Evolutionary conservation across 2,888 invertebrate species (phyloP).

Genomic region (Caenorhabditis sp.): DNA sequence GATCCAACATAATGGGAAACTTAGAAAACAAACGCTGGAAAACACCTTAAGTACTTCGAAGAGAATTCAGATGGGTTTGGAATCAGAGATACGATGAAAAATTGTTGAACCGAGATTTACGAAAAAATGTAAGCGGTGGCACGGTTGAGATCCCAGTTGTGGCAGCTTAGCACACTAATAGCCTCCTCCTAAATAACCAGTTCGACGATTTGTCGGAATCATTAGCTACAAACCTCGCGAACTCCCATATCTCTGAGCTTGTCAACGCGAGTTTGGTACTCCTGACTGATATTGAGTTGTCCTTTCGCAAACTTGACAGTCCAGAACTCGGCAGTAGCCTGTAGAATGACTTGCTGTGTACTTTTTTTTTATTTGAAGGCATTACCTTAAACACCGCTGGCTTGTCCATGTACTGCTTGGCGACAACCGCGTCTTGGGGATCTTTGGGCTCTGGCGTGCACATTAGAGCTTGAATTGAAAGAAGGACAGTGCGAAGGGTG

Average conservation of each 20-base stretch:
- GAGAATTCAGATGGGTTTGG: neutral
- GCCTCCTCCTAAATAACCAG: conserved; percentile 70
- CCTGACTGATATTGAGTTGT: conserved; percentile 84
- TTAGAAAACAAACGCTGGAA: neutral
- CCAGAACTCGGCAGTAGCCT: conserved; percentile 94
- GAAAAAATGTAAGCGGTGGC: conserved; percentile 74
- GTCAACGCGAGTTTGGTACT: conserved; percentile 90
- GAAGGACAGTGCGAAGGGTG: conserved; percentile 93
- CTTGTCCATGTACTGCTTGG: conserved; percentile 94
- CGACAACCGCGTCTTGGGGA: conserved; percentile 90
- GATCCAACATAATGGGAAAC: neutral
- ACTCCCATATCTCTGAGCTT: conserved; percentile 94
- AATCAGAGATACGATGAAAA: neutral
- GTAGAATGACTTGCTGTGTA: conserved; percentile 9
- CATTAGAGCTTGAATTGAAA: conserved; percentile 94
- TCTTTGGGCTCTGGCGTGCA: conserved; percentile 82
- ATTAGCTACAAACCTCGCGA: conserved; percentile 83
- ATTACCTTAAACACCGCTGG: conserved; percentile 86
- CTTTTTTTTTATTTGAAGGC: neutral
- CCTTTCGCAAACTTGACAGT: conserved; percentile 93
- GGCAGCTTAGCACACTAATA: conserved; percentile 69
- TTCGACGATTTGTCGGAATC: too few relatives aligned
- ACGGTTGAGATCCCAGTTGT: conserved; percentile 72
- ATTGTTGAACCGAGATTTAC: conserved; percentile 23
- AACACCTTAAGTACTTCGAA: neutral